Evolutionary conservation across 2,113 vertebrate species (phyloP).

Genomic region (Stegastes partitus): DNA sequence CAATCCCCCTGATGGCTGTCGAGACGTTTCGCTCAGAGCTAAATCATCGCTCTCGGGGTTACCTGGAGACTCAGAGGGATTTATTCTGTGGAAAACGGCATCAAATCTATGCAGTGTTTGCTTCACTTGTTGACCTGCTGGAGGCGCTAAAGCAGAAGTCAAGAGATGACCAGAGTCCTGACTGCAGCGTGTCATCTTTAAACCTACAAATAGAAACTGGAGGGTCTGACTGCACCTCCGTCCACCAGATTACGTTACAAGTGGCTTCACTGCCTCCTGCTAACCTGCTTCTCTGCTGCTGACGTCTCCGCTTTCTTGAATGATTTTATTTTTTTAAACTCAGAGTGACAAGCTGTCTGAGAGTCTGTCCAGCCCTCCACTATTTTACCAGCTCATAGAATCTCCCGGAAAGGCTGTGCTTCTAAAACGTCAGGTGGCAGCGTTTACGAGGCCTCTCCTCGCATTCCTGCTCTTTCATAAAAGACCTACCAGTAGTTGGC

Average conservation of each 20-base stretch:
- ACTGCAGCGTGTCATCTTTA: too few species aligned
- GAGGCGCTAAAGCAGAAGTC: too few species aligned
- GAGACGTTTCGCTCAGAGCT: too few species aligned
- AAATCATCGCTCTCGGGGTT: too few species aligned
- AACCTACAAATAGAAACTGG: neutral
- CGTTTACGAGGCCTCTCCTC: slow-evolving; percentile 66
- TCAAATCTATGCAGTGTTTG: too few species aligned
- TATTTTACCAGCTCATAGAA: slow-evolving; percentile 59
- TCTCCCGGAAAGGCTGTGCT: slow-evolving; percentile 51
- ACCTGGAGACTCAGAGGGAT: too few species aligned
- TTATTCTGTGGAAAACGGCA: too few species aligned
- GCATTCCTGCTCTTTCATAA: slow-evolving; percentile 75
- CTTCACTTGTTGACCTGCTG: too few species aligned
- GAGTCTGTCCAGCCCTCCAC: slow-evolving; percentile 9
- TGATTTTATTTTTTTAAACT: slow-evolving; percentile 17
- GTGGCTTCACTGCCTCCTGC: too few species aligned
- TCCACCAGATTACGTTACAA: too few species aligned
- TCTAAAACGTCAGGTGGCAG: slow-evolving; percentile 71
- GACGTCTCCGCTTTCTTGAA: neutral
- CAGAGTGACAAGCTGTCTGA: slow-evolving; percentile 16
- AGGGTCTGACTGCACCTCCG: neutral
- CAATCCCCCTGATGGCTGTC: too few species aligned
- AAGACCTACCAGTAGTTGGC: slow-evolving; percentile 55
- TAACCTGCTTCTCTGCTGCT: neutral
- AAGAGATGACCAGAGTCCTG: too few species aligned